A percentile compares a stretch with the other conserved stretches of the same genome.
Evolutionary conservation across 2,888 invertebrate species (phyloP).

Genomic region (Muschampia plurimacula): DNA sequence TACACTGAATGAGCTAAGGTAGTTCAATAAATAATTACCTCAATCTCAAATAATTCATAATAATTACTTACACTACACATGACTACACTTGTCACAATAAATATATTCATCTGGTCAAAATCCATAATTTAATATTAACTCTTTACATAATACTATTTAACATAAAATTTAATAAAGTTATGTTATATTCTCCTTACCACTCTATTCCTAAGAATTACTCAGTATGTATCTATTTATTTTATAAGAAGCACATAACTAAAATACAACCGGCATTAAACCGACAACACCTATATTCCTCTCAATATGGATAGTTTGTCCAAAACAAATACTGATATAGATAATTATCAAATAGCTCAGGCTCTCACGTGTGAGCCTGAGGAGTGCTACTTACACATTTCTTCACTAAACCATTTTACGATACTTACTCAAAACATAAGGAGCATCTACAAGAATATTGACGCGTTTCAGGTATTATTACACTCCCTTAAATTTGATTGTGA

Average conservation of each 20-base stretch:
- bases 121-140: too few species aligned
- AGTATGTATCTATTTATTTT: neutral
- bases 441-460: neutral
- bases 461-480: neutral
- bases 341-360: neutral
- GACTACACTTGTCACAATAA: too few species aligned
- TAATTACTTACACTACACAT: too few species aligned
- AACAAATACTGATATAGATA: constrained; percentile 1
- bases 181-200: neutral
- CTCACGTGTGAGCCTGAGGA: neutral
- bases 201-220: neutral
- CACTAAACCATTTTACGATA: neutral
- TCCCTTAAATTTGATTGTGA: constrained; percentile 1
- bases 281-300: neutral
- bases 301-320: neutral
- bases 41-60: too few species aligned
- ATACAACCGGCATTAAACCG: neutral
- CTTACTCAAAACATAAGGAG: constrained; percentile 9
- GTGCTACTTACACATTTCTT: neutral
- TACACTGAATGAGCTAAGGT: too few species aligned
- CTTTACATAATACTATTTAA: neutral
- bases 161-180: neutral
- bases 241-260: neutral
- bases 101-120: too few species aligned
- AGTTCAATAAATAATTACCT: too few species aligned